phyloP scores from a whole-genome alignment of 2,888 invertebrate species.

The Coenonympha arcania region DNA sequence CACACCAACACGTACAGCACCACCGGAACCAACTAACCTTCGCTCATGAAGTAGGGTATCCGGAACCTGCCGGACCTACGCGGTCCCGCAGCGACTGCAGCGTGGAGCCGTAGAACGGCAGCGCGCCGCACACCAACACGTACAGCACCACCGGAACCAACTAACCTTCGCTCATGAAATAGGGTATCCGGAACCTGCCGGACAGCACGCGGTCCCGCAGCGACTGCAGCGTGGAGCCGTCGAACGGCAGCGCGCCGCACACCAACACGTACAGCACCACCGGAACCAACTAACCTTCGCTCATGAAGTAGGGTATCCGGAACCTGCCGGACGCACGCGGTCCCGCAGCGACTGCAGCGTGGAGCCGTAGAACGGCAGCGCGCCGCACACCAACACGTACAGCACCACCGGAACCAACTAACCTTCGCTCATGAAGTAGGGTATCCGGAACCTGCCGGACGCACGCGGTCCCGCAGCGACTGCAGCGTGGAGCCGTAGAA shows the following conservation, averaged over 20 bases:
- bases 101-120: slow-evolving; percentile 96
- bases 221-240: slow-evolving; percentile 93
- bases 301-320: slow-evolving; percentile 98
- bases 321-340: slow-evolving; percentile 93
- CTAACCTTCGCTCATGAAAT: slow-evolving; percentile 97
- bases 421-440: slow-evolving; percentile 98
- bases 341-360: slow-evolving; percentile 92
- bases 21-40: no score
- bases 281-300: no score
- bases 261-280: slow-evolving; percentile 97
- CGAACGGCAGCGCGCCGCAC: slow-evolving; percentile 96
- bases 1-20: slow-evolving; percentile 97
- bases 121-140: slow-evolving; percentile 94
- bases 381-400: slow-evolving; percentile 96
- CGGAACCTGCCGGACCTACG: slow-evolving; percentile 93
- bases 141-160: slow-evolving; percentile 88
- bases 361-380: slow-evolving; percentile 95
- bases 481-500: slow-evolving; percentile 96
- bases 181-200: slow-evolving; percentile 96
- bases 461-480: slow-evolving; percentile 90
- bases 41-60: slow-evolving; percentile 98
- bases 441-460: slow-evolving; percentile 95
- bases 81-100: slow-evolving; percentile 92
- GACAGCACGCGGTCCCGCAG: slow-evolving; percentile 93
- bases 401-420: no score